These are phyloP conservation scores for Rhagologus leucostigma DNA, from an alignment of 2,113 vertebrate genomes.

Conservation along the genomic window DNA sequence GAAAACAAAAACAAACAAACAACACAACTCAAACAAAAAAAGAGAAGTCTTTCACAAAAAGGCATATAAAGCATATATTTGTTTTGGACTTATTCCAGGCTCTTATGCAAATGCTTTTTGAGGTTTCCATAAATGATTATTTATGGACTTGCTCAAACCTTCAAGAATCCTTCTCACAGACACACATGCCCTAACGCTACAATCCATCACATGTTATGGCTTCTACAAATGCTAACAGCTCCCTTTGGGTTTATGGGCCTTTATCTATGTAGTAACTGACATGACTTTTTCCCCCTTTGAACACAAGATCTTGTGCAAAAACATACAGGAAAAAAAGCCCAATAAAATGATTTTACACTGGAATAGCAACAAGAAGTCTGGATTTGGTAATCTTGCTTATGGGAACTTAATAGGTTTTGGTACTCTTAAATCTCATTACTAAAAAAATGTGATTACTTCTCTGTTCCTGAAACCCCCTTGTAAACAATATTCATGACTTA, in stretches of 20 bases:
- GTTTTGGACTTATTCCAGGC: background rate
- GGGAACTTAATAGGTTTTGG: background rate
- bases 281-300: background rate
- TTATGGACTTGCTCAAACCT: constrained; percentile 6
- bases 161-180: background rate
- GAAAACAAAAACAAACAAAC: background rate
- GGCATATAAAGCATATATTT: background rate
- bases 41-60: background rate
- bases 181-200: background rate
- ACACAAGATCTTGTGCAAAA: background rate
- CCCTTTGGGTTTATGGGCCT: background rate
- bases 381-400: background rate
- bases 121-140: constrained; percentile 10
- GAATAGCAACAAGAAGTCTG: background rate
- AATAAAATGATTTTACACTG: background rate
- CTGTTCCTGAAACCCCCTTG: background rate
- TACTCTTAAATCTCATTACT: background rate
- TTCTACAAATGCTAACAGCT: background rate
- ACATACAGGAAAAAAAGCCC: background rate
- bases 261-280: background rate
- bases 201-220: background rate
- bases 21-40: background rate
- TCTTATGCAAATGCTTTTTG: background rate
- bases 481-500: background rate
- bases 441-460: background rate